phyloP scores from a whole-genome alignment of 2,797 vertebrate species.

The Enteromius viviparus region DNA sequence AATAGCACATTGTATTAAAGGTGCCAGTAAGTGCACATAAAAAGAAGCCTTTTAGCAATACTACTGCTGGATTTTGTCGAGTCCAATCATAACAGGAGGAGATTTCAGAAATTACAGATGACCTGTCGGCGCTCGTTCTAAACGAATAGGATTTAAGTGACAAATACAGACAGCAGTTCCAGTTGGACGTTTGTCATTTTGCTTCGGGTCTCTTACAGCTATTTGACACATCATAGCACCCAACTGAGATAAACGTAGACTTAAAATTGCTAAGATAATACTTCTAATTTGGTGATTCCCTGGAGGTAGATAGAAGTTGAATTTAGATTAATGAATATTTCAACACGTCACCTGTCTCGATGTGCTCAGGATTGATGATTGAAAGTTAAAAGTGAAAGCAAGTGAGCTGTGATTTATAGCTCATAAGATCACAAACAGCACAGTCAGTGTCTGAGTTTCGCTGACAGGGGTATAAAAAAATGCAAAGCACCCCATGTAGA shows the following conservation, averaged over 20 bases:
- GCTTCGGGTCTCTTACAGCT: slow-evolving; percentile 1
- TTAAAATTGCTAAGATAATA: slow-evolving; percentile 31
- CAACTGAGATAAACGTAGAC: slow-evolving; percentile 32
- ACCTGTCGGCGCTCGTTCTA: slow-evolving; percentile 2
- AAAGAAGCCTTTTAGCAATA: background rate
- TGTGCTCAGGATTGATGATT: slow-evolving; percentile 5
- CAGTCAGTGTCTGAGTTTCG: background rate
- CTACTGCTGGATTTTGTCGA: slow-evolving; percentile 1
- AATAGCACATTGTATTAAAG: background rate
- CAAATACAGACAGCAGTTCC: background rate
- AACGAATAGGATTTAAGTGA: background rate
- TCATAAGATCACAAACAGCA: slow-evolving; percentile 15
- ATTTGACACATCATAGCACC: slow-evolving; percentile 4
- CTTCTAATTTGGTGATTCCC: background rate
- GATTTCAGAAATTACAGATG: slow-evolving; percentile 34
- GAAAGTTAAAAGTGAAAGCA: slow-evolving; percentile 6
- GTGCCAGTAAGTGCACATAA: background rate
- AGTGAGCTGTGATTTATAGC: slow-evolving; percentile 2
- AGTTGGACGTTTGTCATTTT: slow-evolving; percentile 5
- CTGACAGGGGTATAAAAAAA: background rate
- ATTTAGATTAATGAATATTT: slow-evolving; percentile 48
- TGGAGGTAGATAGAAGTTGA: background rate
- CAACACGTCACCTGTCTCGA: background rate
- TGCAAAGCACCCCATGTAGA: background rate
- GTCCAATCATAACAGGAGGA: slow-evolving; percentile 2